Evolutionary conservation across 1,140 invertebrate genomes (phyloP).

Genomic region (Penaeus indicus): DNA sequence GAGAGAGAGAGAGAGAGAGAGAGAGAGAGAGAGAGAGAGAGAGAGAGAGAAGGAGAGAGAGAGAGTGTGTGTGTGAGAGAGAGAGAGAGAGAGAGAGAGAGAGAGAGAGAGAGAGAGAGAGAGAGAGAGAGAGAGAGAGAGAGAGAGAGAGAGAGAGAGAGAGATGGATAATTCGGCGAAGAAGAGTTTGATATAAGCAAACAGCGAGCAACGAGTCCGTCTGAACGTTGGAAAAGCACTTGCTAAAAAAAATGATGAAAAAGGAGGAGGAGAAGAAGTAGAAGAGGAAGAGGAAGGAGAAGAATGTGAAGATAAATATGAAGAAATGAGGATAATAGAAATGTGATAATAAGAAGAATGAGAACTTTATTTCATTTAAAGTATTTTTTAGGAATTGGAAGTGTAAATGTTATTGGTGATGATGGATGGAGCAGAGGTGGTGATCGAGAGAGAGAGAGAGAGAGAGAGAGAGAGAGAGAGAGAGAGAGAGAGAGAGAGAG

Average conservation of each 20-base stretch:
- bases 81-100: too few relatives aligned
- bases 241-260: not conserved
- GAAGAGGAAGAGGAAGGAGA: not conserved
- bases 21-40: too few relatives aligned
- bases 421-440: not conserved
- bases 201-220: not conserved
- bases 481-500: too few relatives aligned
- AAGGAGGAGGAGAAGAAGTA: not conserved
- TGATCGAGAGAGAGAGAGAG: not conserved
- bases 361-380: not conserved
- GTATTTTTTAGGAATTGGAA: not conserved
- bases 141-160: too few relatives aligned
- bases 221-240: not conserved
- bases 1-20: too few relatives aligned
- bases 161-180: not conserved
- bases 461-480: too few relatives aligned
- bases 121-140: too few relatives aligned
- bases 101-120: too few relatives aligned
- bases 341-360: not conserved
- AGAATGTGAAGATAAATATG: not conserved
- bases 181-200: not conserved
- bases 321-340: not conserved
- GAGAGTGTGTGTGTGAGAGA: not conserved
- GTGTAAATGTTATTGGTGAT: not conserved
- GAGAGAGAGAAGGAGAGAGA: not conserved